Base-by-base conservation (phyloP, 2,888 invertebrate species). In the Dusona sp. region DNA sequence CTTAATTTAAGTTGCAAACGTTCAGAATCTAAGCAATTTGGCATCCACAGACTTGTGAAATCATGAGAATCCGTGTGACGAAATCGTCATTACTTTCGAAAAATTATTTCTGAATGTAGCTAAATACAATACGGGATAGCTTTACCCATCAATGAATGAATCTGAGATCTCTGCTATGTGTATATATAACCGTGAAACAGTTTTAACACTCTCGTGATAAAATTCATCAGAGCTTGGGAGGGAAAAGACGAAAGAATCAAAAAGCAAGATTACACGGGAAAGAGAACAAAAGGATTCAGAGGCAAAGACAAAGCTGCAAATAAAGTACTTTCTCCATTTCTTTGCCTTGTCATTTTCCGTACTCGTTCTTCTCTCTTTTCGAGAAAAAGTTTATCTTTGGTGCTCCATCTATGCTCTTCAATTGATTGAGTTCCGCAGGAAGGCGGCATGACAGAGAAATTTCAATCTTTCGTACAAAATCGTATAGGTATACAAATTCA, bases 361-460 rank as follows among this genome's bases (percentile, higher is more conserved):
- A 25, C 8, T 19, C 9, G 67, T 3, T 67, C 13, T 25, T 16
- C n/a, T 33, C 33, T 29, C n/a, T 36, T 51, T 7, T 57, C 33
- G 57, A n/a, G 45, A 72, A 48, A 73, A 80, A 67, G 65, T 78
- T 38, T 45, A 85, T 78, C 64, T 73, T 65, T 70, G 72, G 80
- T 29, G 77, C 77, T 84, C 72, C 70, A 64, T 57, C 22, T 22
- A 57, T 22, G 38, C 65, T 67, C 65, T 81, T 73, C 29, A 73
- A 85, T 81, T 77, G 22, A 74, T 57, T 33, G 57, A 38, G 65
- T 77, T 48, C 13, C n/a, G 16, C 42, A 29, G 42, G 16, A 29
- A 38, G 19, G 9, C 8, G 57, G n/a, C 54, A 74, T 33, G 16
- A 36, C 13, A 11, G 22, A 36, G 9, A 13, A 36, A 13, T 36